Evolutionary conservation across 2,113 vertebrate genomes (phyloP).

Genomic region (Bothrops jararaca): DNA sequence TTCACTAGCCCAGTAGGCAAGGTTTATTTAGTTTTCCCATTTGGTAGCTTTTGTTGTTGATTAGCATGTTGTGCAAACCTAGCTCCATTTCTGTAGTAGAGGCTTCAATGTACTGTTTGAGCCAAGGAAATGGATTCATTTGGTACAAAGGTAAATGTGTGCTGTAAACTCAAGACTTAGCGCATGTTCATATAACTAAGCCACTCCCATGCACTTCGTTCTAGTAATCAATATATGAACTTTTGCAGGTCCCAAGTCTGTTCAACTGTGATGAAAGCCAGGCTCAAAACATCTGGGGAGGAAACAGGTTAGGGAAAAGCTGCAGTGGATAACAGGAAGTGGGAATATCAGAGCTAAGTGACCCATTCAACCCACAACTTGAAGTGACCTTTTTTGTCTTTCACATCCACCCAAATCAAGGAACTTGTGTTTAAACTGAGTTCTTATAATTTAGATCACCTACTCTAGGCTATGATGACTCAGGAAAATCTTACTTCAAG

Average conservation of each 20-base stretch:
- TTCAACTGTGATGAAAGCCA: background rate
- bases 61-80: background rate
- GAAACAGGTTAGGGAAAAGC: background rate
- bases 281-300: background rate
- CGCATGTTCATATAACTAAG: background rate
- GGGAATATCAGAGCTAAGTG: background rate
- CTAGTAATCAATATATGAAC: background rate
- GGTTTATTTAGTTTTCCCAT: background rate
- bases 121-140: background rate
- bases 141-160: background rate
- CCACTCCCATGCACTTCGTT: background rate
- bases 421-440: too few relatives aligned
- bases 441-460: background rate
- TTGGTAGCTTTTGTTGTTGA: background rate
- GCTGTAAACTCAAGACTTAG: background rate
- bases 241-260: background rate
- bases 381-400: background rate
- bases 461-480: background rate
- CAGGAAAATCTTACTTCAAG: background rate
- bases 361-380: background rate
- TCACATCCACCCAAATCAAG: background rate
- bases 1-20: background rate
- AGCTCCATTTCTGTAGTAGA: background rate
- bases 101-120: background rate
- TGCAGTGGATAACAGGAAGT: background rate